Evolutionary conservation across 1,140 invertebrate genomes (phyloP).

Genomic region (Drosophila carrolli): DNA sequence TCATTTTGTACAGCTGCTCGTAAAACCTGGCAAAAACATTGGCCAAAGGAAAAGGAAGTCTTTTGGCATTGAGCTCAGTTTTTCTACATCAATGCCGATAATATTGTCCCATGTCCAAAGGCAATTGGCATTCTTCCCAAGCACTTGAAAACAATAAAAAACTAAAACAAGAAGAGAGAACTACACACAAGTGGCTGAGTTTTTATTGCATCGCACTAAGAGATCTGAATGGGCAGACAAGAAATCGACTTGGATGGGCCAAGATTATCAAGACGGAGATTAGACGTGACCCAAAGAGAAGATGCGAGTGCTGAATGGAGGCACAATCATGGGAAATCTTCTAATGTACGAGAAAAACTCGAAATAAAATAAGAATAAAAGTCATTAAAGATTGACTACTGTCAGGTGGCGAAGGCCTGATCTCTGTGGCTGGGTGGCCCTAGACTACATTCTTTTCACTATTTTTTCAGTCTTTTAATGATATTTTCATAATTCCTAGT

Average conservation of each 20-base stretch:
- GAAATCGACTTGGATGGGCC: conserved; percentile 30
- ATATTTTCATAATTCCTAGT: conserved; percentile 70
- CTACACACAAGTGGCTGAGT: conserved; percentile 12
- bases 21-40: conserved; percentile 14
- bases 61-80: conserved; percentile 18
- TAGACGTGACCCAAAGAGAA: conserved; percentile 52
- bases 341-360: conserved; percentile 52
- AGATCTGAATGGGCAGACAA: conserved; percentile 33
- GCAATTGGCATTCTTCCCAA: conserved; percentile 37
- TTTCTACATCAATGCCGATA: conserved; percentile 21
- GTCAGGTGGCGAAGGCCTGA: conserved; percentile 45
- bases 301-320: conserved; percentile 43
- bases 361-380: conserved; percentile 54
- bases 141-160: conserved; percentile 24
- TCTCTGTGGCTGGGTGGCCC: conserved; percentile 58
- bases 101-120: conserved; percentile 15
- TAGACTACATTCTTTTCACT: conserved; percentile 48
- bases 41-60: not conserved
- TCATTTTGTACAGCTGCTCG: conserved; percentile 1
- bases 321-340: conserved; percentile 77
- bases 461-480: conserved; percentile 34
- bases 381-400: conserved; percentile 78
- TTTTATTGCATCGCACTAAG: conserved; percentile 38
- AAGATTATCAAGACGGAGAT: conserved; percentile 65
- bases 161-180: conserved; percentile 3